phyloP scores from a whole-genome alignment of 2,797 vertebrate genomes.

The Pseudocheirus occidentalis region DNA sequence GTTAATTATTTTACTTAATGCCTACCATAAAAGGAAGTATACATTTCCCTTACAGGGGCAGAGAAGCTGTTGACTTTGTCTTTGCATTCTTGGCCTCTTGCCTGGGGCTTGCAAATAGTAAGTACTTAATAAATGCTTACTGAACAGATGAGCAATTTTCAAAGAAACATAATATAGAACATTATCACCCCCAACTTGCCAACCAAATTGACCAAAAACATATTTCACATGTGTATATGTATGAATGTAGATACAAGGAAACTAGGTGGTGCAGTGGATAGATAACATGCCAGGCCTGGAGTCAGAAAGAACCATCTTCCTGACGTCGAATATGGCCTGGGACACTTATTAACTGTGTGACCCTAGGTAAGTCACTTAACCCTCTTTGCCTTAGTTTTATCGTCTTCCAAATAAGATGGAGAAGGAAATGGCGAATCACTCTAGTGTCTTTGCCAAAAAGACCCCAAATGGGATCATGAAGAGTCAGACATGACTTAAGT shows the following conservation, averaged over 20 bases:
- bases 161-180: neutral
- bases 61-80: neutral
- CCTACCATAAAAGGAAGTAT: neutral
- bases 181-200: neutral
- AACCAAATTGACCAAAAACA: neutral
- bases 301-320: too few relatives aligned
- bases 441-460: neutral
- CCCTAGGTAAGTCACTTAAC: too few relatives aligned
- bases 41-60: neutral
- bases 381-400: too few relatives aligned
- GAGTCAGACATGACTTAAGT: neutral
- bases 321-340: too few relatives aligned
- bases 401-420: neutral
- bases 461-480: neutral
- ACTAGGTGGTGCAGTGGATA: too few relatives aligned
- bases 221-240: neutral
- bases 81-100: neutral
- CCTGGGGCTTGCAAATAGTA: neutral
- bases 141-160: neutral
- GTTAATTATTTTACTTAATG: neutral
- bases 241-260: neutral
- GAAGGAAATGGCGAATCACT: neutral
- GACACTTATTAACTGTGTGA: too few relatives aligned
- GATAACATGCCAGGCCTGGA: too few relatives aligned
- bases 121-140: neutral